Evolutionary conservation across 37 sponge, comb jelly and placozoan species (phyloP).

Genomic region (Hormiphora californensis): DNA sequence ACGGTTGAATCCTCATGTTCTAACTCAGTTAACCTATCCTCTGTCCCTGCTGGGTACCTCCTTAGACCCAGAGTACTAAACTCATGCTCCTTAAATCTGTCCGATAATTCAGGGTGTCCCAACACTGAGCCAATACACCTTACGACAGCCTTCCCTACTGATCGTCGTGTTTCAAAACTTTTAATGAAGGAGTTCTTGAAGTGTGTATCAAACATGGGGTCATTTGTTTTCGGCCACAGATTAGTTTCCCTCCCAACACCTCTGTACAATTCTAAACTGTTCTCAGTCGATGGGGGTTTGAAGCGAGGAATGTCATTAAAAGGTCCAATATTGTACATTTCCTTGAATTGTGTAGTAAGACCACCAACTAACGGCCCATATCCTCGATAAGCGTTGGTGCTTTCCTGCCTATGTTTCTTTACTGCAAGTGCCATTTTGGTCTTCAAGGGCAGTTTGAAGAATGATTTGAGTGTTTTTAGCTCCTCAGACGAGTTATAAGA

Average conservation of each 20-base stretch:
- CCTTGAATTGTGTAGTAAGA: not conserved
- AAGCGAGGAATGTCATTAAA: not conserved
- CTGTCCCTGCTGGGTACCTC: not conserved
- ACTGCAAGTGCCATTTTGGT: conserved; percentile 23
- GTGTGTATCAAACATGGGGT: not conserved
- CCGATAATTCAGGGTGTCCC: not conserved
- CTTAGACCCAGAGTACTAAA: conserved; percentile 12
- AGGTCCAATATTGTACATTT: conserved; percentile 43
- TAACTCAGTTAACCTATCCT: conserved; percentile 1
- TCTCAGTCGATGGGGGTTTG: not conserved
- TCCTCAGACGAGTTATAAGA: not conserved
- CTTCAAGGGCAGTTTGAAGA: not conserved
- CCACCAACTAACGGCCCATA: conserved; percentile 22
- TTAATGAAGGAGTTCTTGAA: not conserved
- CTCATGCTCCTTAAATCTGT: conserved; percentile 1
- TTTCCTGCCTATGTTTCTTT: not conserved
- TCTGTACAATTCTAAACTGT: not conserved
- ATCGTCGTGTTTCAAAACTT: not conserved
- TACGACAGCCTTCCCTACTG: not conserved
- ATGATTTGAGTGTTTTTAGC: not conserved
- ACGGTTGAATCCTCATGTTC: conserved; percentile 50
- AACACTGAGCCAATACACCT: conserved; percentile 11
- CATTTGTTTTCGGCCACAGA: conserved; percentile 40
- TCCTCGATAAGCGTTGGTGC: conserved; percentile 7
- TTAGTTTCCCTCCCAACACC: not conserved